Evolutionary conservation across 1,140 invertebrate species (phyloP).

Genomic region (Melitaea cinxia): DNA sequence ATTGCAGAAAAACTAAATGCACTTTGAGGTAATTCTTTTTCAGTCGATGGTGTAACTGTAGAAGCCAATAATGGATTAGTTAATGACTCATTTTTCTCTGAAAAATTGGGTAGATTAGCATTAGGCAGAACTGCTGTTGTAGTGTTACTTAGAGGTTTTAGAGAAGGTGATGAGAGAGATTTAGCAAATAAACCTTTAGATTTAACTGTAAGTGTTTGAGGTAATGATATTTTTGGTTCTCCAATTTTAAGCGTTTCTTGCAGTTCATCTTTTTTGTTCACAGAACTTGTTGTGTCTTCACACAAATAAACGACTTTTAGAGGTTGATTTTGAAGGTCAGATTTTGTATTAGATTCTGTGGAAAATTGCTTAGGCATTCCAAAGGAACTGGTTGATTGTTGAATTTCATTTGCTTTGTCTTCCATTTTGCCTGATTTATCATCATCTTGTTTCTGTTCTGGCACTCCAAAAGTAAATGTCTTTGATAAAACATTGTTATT

Average conservation of each 20-base stretch:
- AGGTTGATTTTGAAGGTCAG: neutral
- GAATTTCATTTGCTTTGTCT: conserved; percentile 31
- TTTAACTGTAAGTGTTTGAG: neutral
- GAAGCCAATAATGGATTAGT: neutral
- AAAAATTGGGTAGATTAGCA: neutral
- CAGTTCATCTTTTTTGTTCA: conserved; percentile 47
- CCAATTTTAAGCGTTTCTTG: conserved; percentile 44
- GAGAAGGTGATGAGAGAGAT: conserved; percentile 2
- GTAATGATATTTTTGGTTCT: neutral
- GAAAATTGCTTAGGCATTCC: conserved; percentile 53
- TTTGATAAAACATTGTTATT: conserved; percentile 61
- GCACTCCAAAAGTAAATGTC: conserved; percentile 70
- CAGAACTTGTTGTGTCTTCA: conserved; percentile 21
- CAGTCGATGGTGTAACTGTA: conserved; percentile 12
- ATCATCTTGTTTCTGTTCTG: conserved; percentile 40
- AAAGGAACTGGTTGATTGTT: conserved; percentile 49
- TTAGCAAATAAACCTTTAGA: conserved; percentile 35
- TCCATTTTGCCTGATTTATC: conserved; percentile 30
- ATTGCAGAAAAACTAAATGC: conserved; percentile 35
- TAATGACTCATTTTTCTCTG: neutral
- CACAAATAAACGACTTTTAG: conserved; percentile 15
- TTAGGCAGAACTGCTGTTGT: neutral
- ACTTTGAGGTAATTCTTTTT: conserved; percentile 23
- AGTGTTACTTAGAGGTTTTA: conserved; percentile 6
- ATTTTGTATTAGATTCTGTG: conserved; percentile 14